Evolutionary conservation across 2,797 vertebrate species (phyloP), one percentile per base, ranked within the genome.

Genomic region (Poecile montanus): DNA sequence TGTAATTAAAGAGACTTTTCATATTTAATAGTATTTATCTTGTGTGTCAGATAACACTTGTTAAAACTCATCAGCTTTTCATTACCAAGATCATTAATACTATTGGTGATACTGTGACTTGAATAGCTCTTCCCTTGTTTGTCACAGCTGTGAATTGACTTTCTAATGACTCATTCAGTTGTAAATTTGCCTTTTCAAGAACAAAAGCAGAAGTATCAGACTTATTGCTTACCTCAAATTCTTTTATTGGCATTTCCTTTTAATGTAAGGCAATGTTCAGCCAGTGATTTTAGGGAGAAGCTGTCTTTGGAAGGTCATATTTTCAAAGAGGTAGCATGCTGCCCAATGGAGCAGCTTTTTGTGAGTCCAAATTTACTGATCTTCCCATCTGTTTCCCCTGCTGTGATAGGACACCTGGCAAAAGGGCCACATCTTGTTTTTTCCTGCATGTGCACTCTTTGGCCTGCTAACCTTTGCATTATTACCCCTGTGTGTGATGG

Each of bases 1-100:
- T 53, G 53, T 89, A 91, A 95, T 91, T 96, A 94, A 88, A 95
- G 50, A 80, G 83, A 67, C 60, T 91, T 96, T 66, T 95, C 88
- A 91, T 94, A 93, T 96, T 95, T 95, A 90, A 95, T 85, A 88
- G 56, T 78, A 89, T 95, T 94, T 93, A 89, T 72, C 81, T 94
- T 92, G 50, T 84, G 80, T 93, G 82, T 93, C 89, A 94, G 91
- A 89, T 92, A 96, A 93, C 66, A 83, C 85, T 95, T 94, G 85
- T 94, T 96, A 93, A 90, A 94, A 96, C 85, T 79, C 93, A 95
- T 89, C 85, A 93, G 71, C 62, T 93, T 93, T 95, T 93, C 66
- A 84, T 96, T 96, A 96, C 62, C 18, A 21, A 83, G 81, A 80
- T 93, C 85, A 96, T 95, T 95, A 96, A 88, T 85, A 88, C 42